Base-by-base conservation (phyloP, 2,888 invertebrate genomes). In the Lycia hirtaria region DNA sequence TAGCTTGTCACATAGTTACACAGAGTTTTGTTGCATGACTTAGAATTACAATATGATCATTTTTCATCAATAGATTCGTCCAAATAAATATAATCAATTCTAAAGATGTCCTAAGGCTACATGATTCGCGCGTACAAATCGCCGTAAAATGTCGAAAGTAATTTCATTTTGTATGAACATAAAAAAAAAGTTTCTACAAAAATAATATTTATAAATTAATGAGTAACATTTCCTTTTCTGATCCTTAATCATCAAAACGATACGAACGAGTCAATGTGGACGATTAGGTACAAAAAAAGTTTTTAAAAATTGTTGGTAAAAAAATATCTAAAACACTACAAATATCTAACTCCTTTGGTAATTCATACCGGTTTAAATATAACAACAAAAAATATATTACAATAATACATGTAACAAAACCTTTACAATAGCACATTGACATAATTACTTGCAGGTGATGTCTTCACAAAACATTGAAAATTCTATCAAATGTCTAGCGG, bases 321-420 rank as follows among this genome's bases (percentile, higher is more conserved):
- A n/a, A 58, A 81, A 83, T 80, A 83, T 84, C 80, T 85, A 88
- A 83, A 86, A 78, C 72, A 80, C 85, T 85, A 89, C 81, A 80
- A 81, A 83, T 87, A 89, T 76, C 87, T 89, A 89, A 87, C 81
- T 78, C 86, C 90, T 91, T 91, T 91, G 91, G 91, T 90, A 88
- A 88, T 85, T 79, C 78, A 83, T 88, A 91, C 91, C 91, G 90
- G 88, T 84, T 85, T 85, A 81, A 66, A 78, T 76, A 79, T 72
- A 78, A 79, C 80, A 85, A 88, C 78, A 75, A 83, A 81, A 41
- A 78, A 81, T 72, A 77, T 78, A 78, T 77, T 78, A 78, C 75
- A 76, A 41, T 70, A 65, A 80, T 68, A 83, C 76, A 81, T 74
- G 79, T 73, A 79, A 81, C 71, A 65, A 71, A 71, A 79, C 72